Evolutionary conservation across 2,797 vertebrate genomes (phyloP).

Genomic region (Perodicticus potto): DNA sequence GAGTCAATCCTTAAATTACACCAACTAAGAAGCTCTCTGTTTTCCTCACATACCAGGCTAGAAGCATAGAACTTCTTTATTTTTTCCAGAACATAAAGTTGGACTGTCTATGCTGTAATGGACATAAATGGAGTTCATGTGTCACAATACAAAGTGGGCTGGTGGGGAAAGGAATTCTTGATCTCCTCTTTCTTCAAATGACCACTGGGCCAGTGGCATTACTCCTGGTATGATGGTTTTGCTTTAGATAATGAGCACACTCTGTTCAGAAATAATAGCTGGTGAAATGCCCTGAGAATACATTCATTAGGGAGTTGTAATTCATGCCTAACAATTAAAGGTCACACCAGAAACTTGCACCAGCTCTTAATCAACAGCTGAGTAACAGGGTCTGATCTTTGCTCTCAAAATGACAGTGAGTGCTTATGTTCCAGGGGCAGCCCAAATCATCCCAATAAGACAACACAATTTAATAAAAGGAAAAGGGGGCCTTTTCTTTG

Average conservation of each 20-base stretch:
- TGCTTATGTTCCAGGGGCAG: neutral
- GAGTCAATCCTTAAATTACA: neutral
- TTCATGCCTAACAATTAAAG: neutral
- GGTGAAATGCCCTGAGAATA: neutral
- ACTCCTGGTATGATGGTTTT: neutral
- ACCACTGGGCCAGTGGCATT: neutral
- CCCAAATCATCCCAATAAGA: neutral
- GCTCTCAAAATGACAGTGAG: neutral
- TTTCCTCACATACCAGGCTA: neutral
- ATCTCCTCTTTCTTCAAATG: neutral
- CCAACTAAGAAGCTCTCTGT: neutral
- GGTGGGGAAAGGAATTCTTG: neutral
- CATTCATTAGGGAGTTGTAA: conserved; percentile 37
- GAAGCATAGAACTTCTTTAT: neutral
- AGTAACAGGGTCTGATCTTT: neutral
- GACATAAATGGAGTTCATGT: neutral
- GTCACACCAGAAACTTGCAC: conserved; percentile 55
- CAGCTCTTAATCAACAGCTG: conserved; percentile 38
- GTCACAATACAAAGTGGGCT: neutral
- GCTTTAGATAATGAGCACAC: conserved; percentile 20
- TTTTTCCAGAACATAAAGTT: conserved; percentile 6
- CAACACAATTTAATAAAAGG: neutral
- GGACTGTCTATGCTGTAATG: neutral
- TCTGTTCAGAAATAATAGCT: conserved; percentile 30
- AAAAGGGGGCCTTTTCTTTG: neutral